Conservation (phyloP, 2,113 vertebrate species). For the Collichthys lucidus region DNA sequence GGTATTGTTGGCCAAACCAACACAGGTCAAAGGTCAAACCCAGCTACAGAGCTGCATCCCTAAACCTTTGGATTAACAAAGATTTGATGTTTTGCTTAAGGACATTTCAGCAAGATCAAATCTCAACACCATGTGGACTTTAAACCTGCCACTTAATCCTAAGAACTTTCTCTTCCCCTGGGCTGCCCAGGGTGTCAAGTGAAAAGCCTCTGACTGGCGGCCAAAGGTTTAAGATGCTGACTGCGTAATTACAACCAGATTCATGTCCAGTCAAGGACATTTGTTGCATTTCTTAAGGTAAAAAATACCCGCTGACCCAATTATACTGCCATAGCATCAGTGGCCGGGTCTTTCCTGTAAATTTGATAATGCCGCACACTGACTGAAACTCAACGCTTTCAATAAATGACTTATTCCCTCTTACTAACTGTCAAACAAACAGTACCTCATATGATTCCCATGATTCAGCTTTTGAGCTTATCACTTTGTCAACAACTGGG, state of each 20-base stretch:
- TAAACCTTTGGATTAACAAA: background rate
- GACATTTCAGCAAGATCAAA: background rate
- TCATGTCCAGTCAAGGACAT: background rate
- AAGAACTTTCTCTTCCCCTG: background rate
- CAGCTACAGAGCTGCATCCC: background rate
- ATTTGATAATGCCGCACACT: background rate
- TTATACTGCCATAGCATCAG: background rate
- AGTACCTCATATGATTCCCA: conserved; percentile 18
- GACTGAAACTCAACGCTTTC: conserved; percentile 18
- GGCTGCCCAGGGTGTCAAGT: background rate
- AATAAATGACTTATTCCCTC: conserved; percentile 21
- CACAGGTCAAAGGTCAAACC: conserved; percentile 19
- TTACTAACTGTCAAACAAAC: conserved; percentile 31
- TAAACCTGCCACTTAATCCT: background rate
- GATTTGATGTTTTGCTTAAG: background rate
- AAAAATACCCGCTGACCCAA: background rate
- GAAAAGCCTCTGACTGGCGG: background rate
- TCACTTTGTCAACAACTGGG: conserved; percentile 65
- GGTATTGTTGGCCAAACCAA: background rate
- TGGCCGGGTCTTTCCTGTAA: background rate
- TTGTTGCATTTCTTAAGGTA: background rate
- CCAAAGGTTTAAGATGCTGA: background rate
- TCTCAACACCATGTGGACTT: background rate
- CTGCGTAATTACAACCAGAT: background rate
- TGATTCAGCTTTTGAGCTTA: conserved; percentile 58